Evolutionary conservation across 1,140 invertebrate genomes (phyloP).

Genomic region (Neodiprion virginianus): DNA sequence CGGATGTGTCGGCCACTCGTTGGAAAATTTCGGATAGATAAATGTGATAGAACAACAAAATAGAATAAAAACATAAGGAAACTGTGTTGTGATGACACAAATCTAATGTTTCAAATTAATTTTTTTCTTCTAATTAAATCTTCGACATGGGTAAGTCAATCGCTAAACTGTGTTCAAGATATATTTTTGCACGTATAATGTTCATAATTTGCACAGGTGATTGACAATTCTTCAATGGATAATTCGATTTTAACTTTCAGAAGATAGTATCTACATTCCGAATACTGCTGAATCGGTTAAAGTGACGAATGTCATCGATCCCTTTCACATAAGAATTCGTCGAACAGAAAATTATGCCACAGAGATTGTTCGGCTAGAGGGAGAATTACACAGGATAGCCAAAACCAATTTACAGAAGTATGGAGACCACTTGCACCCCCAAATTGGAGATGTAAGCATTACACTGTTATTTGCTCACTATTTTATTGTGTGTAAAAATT

Average conservation of each 20-base stretch:
- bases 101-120: too few species aligned
- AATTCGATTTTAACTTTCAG: not conserved
- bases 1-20: too few species aligned
- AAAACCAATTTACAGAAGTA: not conserved
- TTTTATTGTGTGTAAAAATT: not conserved
- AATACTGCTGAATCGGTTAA: constrained; percentile 35
- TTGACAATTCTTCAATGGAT: not conserved
- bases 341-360: constrained; percentile 18
- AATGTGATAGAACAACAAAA: too few species aligned
- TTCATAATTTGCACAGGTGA: too few species aligned
- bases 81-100: too few species aligned
- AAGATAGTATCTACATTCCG: constrained; percentile 22
- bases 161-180: too few species aligned
- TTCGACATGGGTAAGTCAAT: too few species aligned
- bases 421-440: not conserved
- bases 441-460: constrained; percentile 39
- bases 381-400: constrained; percentile 28
- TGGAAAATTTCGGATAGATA: too few species aligned
- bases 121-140: too few species aligned
- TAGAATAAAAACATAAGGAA: too few species aligned
- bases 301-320: constrained; percentile 44
- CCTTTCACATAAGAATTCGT: constrained; percentile 35
- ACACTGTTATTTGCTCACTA: constrained; percentile 14
- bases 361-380: constrained; percentile 19
- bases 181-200: too few species aligned